A percentile compares a stretch with the other conserved stretches of the same genome.
Evolutionary conservation across 2,797 vertebrate species (phyloP).

Genomic region (Erithacus rubecula): DNA sequence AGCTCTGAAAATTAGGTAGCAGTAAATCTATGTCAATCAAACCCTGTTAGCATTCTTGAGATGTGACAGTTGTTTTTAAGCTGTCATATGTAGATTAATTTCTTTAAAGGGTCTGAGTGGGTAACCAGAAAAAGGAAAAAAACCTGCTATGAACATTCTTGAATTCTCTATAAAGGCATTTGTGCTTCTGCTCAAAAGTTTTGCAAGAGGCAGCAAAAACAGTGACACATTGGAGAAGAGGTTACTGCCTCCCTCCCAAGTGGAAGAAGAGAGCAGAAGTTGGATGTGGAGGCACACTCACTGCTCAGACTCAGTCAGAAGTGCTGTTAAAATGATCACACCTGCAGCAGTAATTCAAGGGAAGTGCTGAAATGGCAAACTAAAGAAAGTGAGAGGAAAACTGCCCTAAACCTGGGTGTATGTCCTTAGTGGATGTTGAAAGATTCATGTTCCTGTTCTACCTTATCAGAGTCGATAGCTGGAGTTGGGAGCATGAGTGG

Average conservation of each 20-base stretch:
- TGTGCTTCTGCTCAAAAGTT: not conserved
- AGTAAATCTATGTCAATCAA: not conserved
- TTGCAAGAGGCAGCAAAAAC: not conserved
- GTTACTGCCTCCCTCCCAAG: not conserved
- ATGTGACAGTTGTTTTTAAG: not conserved
- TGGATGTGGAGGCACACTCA: not conserved
- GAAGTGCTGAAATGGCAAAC: not conserved
- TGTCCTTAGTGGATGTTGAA: not conserved
- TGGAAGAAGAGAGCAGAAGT: not conserved
- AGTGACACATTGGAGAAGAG: fast-evolving
- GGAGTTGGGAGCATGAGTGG: not conserved
- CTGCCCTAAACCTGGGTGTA: not conserved
- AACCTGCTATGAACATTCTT: not conserved
- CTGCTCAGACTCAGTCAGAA: not conserved
- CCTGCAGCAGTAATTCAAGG: not conserved
- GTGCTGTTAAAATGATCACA: not conserved
- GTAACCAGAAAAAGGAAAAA: not conserved
- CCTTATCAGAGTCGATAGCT: not conserved
- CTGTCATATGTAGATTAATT: not conserved
- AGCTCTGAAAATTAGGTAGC: not conserved
- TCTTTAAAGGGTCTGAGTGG: not conserved
- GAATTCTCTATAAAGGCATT: not conserved
- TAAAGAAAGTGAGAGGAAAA: not conserved
- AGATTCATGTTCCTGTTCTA: not conserved
- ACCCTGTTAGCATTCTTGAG: not conserved